Evolutionary conservation across 2,888 invertebrate genomes (phyloP).

Genomic region (Hypomecis atomaria): DNA sequence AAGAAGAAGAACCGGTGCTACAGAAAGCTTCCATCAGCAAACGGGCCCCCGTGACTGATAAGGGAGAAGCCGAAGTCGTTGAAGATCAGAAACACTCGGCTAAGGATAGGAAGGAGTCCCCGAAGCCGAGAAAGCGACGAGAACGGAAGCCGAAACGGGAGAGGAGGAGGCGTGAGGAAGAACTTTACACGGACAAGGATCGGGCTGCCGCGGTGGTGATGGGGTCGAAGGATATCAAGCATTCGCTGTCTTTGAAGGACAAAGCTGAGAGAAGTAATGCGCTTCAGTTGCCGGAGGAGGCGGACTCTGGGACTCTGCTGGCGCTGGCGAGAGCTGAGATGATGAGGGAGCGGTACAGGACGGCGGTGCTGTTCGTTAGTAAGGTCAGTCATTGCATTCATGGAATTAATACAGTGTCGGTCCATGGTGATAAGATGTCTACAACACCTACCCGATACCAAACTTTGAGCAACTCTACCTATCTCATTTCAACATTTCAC

Average conservation of each 20-base stretch:
- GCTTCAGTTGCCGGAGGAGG: conserved; percentile 90
- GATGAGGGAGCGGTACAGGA: conserved; percentile 88
- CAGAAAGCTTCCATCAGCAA: conserved; percentile 77
- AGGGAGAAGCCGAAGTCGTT: conserved; percentile 56
- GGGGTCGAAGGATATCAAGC: conserved; percentile 94
- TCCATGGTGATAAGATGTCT: too few relatives aligned
- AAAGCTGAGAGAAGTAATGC: conserved; percentile 90
- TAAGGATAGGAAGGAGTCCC: conserved; percentile 68
- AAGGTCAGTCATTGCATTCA: conserved; percentile 84
- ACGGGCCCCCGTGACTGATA: conserved; percentile 65
- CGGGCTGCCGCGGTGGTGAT: conserved; percentile 95
- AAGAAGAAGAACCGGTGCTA: conserved; percentile 71
- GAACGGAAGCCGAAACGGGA: conserved; percentile 72
- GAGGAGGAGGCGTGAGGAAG: conserved; percentile 84
- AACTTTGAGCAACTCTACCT: too few relatives aligned
- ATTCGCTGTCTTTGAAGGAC: conserved; percentile 91
- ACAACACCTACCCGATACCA: too few relatives aligned
- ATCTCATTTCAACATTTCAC: too few relatives aligned
- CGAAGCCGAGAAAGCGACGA: conserved; percentile 67
- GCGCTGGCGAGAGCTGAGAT: conserved; percentile 91
- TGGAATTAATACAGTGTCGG: too few relatives aligned
- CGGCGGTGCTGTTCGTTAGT: conserved; percentile 90
- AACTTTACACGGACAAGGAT: conserved; percentile 95
- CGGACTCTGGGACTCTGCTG: conserved; percentile 90
- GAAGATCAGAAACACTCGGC: conserved; percentile 61